Evolutionary conservation across 2,888 invertebrate species (phyloP).

Genomic region (Nomada hirtipes): DNA sequence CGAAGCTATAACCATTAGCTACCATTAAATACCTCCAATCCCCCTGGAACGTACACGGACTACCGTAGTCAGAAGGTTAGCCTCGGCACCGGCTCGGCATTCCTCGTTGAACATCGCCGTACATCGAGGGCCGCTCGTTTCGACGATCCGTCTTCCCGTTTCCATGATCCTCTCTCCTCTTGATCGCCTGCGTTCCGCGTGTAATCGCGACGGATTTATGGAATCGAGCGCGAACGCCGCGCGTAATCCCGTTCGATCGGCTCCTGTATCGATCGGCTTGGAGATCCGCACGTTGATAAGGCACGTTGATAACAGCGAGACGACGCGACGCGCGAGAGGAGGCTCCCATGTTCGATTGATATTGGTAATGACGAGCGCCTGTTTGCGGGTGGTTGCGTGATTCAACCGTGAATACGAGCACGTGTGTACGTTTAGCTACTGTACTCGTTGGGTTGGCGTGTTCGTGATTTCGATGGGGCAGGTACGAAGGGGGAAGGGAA

Average conservation of each 20-base stretch:
- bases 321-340: too few species aligned
- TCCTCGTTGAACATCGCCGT: constrained; percentile 70
- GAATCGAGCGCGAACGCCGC: constrained; percentile 39
- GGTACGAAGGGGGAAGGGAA: too few species aligned
- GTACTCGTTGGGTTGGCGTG: neutral
- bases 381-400: neutral
- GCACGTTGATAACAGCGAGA: too few species aligned
- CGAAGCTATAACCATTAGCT: constrained; percentile 75
- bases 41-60: constrained; percentile 72
- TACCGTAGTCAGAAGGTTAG: constrained; percentile 73
- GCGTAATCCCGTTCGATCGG: constrained; percentile 28
- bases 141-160: constrained; percentile 54
- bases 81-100: constrained; percentile 62
- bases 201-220: constrained; percentile 59
- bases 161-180: constrained; percentile 34
- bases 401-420: neutral
- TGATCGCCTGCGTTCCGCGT: constrained; percentile 33
- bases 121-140: constrained; percentile 64
- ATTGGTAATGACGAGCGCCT: too few species aligned
- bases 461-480: too few species aligned
- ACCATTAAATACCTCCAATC: constrained; percentile 78
- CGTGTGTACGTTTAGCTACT: neutral
- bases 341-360: too few species aligned
- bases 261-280: constrained; percentile 15
- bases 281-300: neutral